phyloP scores from a whole-genome alignment of 1,140 invertebrate genomes.

The Megalopta genalis region DNA sequence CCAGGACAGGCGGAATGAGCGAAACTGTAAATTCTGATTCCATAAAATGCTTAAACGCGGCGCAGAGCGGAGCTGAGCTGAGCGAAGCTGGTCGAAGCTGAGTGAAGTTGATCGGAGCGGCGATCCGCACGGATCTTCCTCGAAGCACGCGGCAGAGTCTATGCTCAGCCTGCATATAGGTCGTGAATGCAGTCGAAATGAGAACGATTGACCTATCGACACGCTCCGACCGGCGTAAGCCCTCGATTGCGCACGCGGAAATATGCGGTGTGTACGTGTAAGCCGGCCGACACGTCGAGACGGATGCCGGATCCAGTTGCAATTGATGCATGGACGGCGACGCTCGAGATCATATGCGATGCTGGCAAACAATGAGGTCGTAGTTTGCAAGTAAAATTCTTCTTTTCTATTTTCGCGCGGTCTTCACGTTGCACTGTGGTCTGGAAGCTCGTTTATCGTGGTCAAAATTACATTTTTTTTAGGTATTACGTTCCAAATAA shows the following conservation, averaged over 20 bases:
- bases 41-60: conserved; percentile 4
- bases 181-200: conserved; percentile 5
- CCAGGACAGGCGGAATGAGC: neutral
- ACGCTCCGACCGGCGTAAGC: conserved; percentile 19
- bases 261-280: conserved; percentile 9
- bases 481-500: too few relatives aligned
- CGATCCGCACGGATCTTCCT: conserved; percentile 4
- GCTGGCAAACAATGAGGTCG: neutral
- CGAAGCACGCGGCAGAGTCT: neutral
- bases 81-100: too few relatives aligned
- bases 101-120: neutral
- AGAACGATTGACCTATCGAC: conserved; percentile 36
- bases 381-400: neutral
- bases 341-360: conserved; percentile 31
- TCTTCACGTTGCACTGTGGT: too few relatives aligned
- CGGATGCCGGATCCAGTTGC: conserved; percentile 6
- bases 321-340: conserved; percentile 31
- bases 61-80: too few relatives aligned
- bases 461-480: too few relatives aligned
- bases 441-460: too few relatives aligned
- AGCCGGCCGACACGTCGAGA: conserved; percentile 15
- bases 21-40: conserved; percentile 17
- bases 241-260: conserved; percentile 18
- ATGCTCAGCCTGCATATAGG: neutral
- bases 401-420: neutral